These are phyloP conservation scores for Hassar affinis DNA, from an alignment of 2,113 vertebrate genomes.

Conservation along the genomic window DNA sequence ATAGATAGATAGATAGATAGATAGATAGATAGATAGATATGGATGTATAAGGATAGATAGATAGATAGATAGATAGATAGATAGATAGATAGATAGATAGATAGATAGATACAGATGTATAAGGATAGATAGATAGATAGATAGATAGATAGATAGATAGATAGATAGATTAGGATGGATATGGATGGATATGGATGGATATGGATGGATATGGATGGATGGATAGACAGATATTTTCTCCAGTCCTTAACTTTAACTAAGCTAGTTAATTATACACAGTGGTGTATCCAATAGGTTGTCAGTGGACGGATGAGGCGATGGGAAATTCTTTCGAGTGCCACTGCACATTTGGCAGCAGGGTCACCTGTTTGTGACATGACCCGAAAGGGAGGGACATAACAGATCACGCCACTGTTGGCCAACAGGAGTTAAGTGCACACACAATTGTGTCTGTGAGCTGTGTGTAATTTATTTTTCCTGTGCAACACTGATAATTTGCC, in stretches of 20 bases:
- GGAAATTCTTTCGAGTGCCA: not conserved
- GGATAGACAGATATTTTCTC: not conserved
- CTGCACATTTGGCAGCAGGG: conserved; percentile 7
- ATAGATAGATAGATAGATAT: too few species aligned
- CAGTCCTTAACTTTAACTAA: not conserved
- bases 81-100: too few species aligned
- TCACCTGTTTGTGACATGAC: conserved; percentile 56
- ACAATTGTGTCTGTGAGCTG: not conserved
- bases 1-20: too few species aligned
- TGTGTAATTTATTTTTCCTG: not conserved
- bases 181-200: too few species aligned
- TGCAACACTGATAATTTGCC: not conserved
- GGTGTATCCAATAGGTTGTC: not conserved
- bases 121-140: too few species aligned
- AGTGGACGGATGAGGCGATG: not conserved
- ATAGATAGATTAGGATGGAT: too few species aligned
- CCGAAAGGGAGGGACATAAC: conserved; percentile 28
- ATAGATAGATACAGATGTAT: too few species aligned
- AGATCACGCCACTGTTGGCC: conserved; percentile 33
- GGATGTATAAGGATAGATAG: too few species aligned
- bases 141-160: too few species aligned
- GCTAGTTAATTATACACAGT: not conserved
- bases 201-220: too few species aligned
- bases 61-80: too few species aligned
- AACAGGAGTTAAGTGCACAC: conserved; percentile 22